Evolutionary conservation across 2,113 vertebrate genomes (phyloP), one percentile per base, ranked within the genome.

Genomic region (Rhinolophus ferrumequinum): DNA sequence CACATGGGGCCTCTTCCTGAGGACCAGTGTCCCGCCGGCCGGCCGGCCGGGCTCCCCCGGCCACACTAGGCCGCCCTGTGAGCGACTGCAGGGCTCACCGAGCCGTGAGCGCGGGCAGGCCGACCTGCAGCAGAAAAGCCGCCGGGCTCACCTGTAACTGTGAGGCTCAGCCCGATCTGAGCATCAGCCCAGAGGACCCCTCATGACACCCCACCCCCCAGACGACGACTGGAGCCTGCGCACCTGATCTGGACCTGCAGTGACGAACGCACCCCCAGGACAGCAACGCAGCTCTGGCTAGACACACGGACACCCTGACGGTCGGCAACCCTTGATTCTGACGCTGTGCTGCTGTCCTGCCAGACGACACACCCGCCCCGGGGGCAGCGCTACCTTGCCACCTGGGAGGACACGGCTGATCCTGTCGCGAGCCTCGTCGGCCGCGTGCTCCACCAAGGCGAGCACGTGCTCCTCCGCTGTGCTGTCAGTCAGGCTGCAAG

Each of bases 401-500:
- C 99, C 99, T 3, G 99, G 99, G 91, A 99, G 99, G 86, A 99
- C 99, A 83, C 99, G 98, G 99, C 98, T 99, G 98, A 99, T 99
- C 96, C 99, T 99, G 97, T 99, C 99, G 0, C 99, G 99, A 28
- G 99, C 99, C 98, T 99, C 99, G 26, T 99, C 99, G 0, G 99
- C 99, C 0, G 99, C 99, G 0, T 99, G 99, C 94, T 99, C 99
- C 93, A 99, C 99, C 72, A 99, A 98, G 0, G 99, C 99, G 95
- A 99, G 97, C 90, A 99, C 99, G 6, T 99, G 99, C 93, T 99
- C 99, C 98, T 99, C 99, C 0, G 99, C 99, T 1, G 99, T 99
- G 96, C 99, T 99, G 98, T 99, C 99, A 0, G 99, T 99, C 97
- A 99, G 97, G 97, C 99, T 99, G 98, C 99, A 99, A 0, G 99